A percentile compares a stretch with the other conserved stretches of the same genome.
Evolutionary conservation across 2,888 invertebrate genomes (phyloP).

Genomic region (Plusia festucae): DNA sequence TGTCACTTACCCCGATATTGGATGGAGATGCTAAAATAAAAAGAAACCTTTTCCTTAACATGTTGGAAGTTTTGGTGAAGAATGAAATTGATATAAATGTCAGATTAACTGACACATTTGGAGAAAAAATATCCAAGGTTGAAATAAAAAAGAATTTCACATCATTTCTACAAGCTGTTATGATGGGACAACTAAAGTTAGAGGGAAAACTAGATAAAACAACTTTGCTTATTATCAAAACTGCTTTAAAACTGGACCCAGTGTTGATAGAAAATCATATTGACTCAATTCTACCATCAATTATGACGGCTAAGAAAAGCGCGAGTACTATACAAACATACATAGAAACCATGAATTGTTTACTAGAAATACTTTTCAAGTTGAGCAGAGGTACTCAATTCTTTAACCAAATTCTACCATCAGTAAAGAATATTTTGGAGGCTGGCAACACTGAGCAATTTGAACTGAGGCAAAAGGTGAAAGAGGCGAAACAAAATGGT

Average conservation of each 20-base stretch:
- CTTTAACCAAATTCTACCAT: slow-evolving; percentile 78
- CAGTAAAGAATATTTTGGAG: slow-evolving; percentile 76
- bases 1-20: slow-evolving; percentile 72
- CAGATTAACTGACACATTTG: slow-evolving; percentile 78
- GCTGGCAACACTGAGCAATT: slow-evolving; percentile 77
- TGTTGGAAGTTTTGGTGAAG: slow-evolving; percentile 73
- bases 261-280: slow-evolving; percentile 80
- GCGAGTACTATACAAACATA: slow-evolving; percentile 67
- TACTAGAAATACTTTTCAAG: slow-evolving; percentile 83
- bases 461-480: slow-evolving; percentile 70
- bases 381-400: slow-evolving; percentile 80
- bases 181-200: slow-evolving; percentile 79
- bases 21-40: slow-evolving; percentile 75
- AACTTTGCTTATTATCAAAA: slow-evolving; percentile 78
- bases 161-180: slow-evolving; percentile 76
- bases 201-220: slow-evolving; percentile 78
- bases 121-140: slow-evolving; percentile 77
- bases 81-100: slow-evolving; percentile 83
- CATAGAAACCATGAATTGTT: slow-evolving; percentile 76
- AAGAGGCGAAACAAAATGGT: slow-evolving; percentile 59
- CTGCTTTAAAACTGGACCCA: slow-evolving; percentile 81
- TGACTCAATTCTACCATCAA: slow-evolving; percentile 74
- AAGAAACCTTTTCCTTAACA: slow-evolving; percentile 77
- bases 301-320: slow-evolving; percentile 79
- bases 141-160: slow-evolving; percentile 82